phyloP scores from a whole-genome alignment of 35 echinoderm and acorn worm species.

The Lytechinus variegatus region DNA sequence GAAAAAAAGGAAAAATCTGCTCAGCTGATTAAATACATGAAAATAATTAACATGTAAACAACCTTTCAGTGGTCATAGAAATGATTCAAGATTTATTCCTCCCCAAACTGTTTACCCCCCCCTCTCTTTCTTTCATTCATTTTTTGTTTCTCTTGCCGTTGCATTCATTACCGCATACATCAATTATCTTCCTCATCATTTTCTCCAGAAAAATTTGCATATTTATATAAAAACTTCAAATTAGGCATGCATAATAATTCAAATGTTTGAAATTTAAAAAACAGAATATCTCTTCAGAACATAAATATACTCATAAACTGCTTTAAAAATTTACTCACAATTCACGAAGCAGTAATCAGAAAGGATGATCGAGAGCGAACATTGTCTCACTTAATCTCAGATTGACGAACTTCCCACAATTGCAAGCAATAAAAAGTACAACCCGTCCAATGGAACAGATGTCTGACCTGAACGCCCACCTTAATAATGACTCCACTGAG shows the following conservation, averaged over 20 bases:
- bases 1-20: not conserved
- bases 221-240: no score
- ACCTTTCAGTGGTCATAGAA: not conserved
- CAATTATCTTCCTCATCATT: not conserved
- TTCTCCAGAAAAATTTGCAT: no score
- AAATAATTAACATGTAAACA: not conserved
- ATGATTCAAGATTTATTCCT: not conserved
- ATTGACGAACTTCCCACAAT: not conserved
- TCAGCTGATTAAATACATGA: not conserved
- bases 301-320: no score
- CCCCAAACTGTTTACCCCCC: no score
- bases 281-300: no score
- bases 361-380: not conserved
- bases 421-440: not conserved
- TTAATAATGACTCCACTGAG: not conserved
- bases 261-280: no score
- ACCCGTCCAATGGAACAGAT: not conserved
- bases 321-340: not conserved
- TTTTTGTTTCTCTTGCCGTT: no score
- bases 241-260: no score
- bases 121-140: not conserved
- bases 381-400: not conserved
- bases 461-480: not conserved
- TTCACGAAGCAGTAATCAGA: not conserved
- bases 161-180: not conserved